Base-by-base conservation (phyloP, 1,140 invertebrate species). In the Diorhabda sublineata region DNA sequence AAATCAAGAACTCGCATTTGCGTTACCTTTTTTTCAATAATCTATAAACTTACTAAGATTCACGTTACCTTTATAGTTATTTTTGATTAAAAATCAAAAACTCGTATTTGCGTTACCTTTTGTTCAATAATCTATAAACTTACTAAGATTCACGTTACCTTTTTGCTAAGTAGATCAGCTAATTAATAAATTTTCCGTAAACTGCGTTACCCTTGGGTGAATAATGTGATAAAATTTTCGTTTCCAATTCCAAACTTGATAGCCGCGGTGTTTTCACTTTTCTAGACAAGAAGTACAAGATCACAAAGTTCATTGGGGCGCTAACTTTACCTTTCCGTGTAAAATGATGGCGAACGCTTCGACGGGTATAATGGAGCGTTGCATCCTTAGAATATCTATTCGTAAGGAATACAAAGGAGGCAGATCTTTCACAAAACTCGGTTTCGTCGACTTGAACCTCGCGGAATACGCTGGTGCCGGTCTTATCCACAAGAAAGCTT, bases 331-430 rank as follows among this genome's bases (percentile, higher is more conserved):
- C 74, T 98, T 99, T 83, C 88, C 91, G 64, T 98, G 96, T 84
- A 98, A 98, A 84, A 97, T 98, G 93, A 94, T 92, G 79, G 96
- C 96, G 59, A 98, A 95, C 83, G 92, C 95, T 42, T 93, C 91
- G 56, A 98, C 95, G 2, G 94, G 95, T 58, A 90, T 98, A 64
- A 86, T 98, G 63, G 96, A 99, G 82, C 91, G 94, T 66, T 96
- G 95, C 82, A 85, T 92, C 69, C 87, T 96, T 78, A 86, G 96
- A 77, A 90, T 98, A 79, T 98, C 96, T 52, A 93, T 99, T 68
- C 87, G 97, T 80, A 97, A 96, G 87, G 96, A 98, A 83, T 88
- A 87, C 82, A 89, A 88, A 80, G 87, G 79, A 4, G 77, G 77
- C 43, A 69, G 78, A n/a, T 80, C 77, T 44, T 81, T 78, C 67